Evolutionary conservation across 37 sponge, comb jelly and placozoan species (phyloP), one percentile per base, ranked within the genome.

Genomic region (Mnemiopsis leidyi): DNA sequence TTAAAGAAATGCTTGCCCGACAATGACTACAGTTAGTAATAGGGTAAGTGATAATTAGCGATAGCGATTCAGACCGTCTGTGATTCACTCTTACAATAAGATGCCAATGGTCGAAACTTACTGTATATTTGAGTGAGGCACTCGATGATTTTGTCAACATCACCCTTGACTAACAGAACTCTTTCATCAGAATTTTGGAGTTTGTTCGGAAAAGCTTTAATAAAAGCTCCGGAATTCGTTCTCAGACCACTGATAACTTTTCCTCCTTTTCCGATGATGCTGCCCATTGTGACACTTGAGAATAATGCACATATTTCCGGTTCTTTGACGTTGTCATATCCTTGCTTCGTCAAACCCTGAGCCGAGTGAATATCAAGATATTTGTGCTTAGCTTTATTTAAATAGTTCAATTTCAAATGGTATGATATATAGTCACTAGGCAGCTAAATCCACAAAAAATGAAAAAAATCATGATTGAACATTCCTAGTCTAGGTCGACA

Each of bases 231-330:
- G 0, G 61, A 40, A 13, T 39, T 85, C 0, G 32, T 33, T 33
- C 90, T 38, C 20, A 85, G 16, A 24, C 61, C 61, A 61, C 29
- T 85, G 90, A 85, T 85, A 85, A 16, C 36, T 18, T 38, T 40
- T 7, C 90, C 90, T 0, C 90, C 90, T 39, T 85, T 85, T 38
- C 90, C 90, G 26, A 85, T 85, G 90, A 85, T 85, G 61, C 61
- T 40, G 0, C 90, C 90, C 90, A 85, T 39, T 20, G 21, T 40
- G 39, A 23, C 29, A 13, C 90, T 5, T 20, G 90, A 85, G 25
- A 85, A 85, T 16, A 85, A 61, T 16, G 1, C 25, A 85, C 90
- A 85, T 2, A 85, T 3, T 26, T 85, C 90, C 3, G 90, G 90
- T 26, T 85, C 90, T 36, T 38, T 85, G 26, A 40, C 40, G 61